phyloP scores from a whole-genome alignment of 1,140 invertebrate genomes.

The Aphaenogaster floridana region DNA sequence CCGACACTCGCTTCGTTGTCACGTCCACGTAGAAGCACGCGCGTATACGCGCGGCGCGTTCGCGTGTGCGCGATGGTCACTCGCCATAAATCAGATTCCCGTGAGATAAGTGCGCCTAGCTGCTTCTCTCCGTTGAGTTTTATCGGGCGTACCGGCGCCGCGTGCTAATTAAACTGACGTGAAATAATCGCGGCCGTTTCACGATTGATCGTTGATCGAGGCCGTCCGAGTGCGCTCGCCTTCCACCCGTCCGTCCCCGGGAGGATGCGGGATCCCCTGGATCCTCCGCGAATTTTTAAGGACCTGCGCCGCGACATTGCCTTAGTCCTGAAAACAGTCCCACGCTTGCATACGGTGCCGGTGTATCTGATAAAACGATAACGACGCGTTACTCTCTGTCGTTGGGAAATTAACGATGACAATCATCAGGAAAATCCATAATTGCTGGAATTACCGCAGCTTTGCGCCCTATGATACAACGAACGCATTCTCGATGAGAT shows the following conservation, averaged over 20 bases:
- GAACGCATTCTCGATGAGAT: constrained; percentile 17
- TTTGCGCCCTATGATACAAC: constrained; percentile 15
- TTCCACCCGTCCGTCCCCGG: constrained; percentile 41
- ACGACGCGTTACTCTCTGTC: constrained; percentile 37
- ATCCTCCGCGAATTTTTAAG: constrained; percentile 47
- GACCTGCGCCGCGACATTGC: not conserved
- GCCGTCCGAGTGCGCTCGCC: constrained; percentile 73
- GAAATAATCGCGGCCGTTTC: constrained; percentile 85
- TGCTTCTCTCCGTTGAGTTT: constrained; percentile 84
- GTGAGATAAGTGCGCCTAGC: constrained; percentile 83
- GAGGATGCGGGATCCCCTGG: not conserved
- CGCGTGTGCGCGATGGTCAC: constrained; percentile 80
- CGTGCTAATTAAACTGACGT: constrained; percentile 87
- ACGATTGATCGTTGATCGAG: constrained; percentile 87
- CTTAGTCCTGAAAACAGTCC: constrained; percentile 39
- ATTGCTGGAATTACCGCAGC: constrained; percentile 53
- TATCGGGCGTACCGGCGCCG: constrained; percentile 85
- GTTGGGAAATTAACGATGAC: constrained; percentile 51
- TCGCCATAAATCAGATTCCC: constrained; percentile 87
- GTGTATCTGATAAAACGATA: constrained; percentile 41
- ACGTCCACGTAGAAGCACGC: constrained; percentile 22
- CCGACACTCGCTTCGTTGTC: constrained; percentile 17
- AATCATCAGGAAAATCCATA: constrained; percentile 54
- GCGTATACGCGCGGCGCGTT: constrained; percentile 23
- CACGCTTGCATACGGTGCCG: not conserved